A percentile compares a stretch with the other conserved stretches of the same genome.
phyloP scores from a whole-genome alignment of 1,140 invertebrate genomes.

The Atopsyche davidsoni region DNA sequence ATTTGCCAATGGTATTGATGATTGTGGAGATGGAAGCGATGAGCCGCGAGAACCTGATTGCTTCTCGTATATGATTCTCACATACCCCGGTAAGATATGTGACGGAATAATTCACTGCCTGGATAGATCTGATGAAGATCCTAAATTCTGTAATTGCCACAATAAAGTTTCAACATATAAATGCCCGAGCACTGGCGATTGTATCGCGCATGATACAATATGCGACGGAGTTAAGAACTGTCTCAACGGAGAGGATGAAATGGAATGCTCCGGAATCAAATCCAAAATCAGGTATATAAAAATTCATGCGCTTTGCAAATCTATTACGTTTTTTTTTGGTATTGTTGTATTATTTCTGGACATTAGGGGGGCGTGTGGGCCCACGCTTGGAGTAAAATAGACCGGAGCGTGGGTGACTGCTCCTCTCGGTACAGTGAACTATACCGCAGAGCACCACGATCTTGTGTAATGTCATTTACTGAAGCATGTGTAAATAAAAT shows the following conservation, averaged over 20 bases:
- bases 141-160: constrained; percentile 56
- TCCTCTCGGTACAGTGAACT: too few species aligned
- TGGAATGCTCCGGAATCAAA: constrained; percentile 43
- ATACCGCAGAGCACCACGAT: too few species aligned
- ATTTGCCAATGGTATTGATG: constrained; percentile 59
- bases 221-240: constrained; percentile 68
- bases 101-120: constrained; percentile 72
- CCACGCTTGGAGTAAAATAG: too few species aligned
- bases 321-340: not conserved
- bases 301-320: not conserved
- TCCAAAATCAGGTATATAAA: constrained; percentile 16
- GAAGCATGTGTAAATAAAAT: too few species aligned
- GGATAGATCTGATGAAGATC: constrained; percentile 73
- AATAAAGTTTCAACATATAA: constrained; percentile 34
- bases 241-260: constrained; percentile 63
- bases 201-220: constrained; percentile 62
- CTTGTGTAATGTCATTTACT: too few species aligned
- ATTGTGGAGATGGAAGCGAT: constrained; percentile 67
- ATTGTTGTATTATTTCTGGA: not conserved
- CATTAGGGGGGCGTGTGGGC: not conserved
- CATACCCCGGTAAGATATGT: constrained; percentile 61
- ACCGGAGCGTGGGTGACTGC: too few species aligned
- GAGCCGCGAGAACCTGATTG: constrained; percentile 64
- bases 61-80: constrained; percentile 58
- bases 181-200: constrained; percentile 39